Conservation (phyloP, 2,797 vertebrate genomes). For the Centroberyx gerrardi region DNA sequence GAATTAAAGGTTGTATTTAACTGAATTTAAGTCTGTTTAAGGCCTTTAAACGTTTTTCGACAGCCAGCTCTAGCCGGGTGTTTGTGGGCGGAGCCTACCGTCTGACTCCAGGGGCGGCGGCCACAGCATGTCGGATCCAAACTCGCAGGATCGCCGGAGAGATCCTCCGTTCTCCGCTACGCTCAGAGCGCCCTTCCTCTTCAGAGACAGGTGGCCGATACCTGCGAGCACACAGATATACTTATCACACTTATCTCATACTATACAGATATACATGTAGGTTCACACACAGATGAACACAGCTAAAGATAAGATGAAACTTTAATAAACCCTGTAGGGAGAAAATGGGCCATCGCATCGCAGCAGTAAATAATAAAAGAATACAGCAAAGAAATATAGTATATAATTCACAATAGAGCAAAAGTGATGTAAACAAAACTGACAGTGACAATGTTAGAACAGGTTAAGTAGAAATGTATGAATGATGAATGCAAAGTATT, state of each 20-base stretch:
- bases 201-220: conserved; percentile 87
- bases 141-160: conserved; percentile 88
- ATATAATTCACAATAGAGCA: too few relatives aligned
- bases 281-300: not conserved
- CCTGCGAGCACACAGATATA: conserved; percentile 49
- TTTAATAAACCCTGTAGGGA: too few relatives aligned
- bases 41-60: too few relatives aligned
- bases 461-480: not conserved
- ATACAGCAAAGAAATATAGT: too few relatives aligned
- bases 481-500: conserved; percentile 3
- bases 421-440: too few relatives aligned
- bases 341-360: too few relatives aligned
- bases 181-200: conserved; percentile 86
- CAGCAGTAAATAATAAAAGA: too few relatives aligned
- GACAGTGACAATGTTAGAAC: too few relatives aligned
- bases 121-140: conserved; percentile 89
- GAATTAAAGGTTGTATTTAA: too few relatives aligned
- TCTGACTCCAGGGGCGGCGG: conserved; percentile 88
- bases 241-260: too few relatives aligned
- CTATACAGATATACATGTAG: too few relatives aligned
- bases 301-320: not conserved
- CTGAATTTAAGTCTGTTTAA: too few relatives aligned
- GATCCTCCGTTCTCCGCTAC: conserved; percentile 88
- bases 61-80: not conserved
- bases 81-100: conserved; percentile 72